Evolutionary conservation across 2,888 invertebrate genomes (phyloP), one percentile per base, ranked within the genome.

Genomic region (Listrodromus nycthemerus): DNA sequence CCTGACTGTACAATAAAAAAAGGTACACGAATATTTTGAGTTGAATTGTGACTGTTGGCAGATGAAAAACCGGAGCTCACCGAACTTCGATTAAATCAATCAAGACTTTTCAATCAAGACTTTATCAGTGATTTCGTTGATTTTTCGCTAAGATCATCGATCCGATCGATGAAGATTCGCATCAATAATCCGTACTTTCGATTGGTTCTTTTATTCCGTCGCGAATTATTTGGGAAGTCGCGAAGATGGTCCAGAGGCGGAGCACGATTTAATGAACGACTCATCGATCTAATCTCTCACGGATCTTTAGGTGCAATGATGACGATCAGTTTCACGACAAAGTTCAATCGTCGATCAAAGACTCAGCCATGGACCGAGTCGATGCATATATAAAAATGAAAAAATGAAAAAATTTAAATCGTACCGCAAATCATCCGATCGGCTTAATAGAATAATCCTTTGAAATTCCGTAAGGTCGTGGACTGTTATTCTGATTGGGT

Each of bases 201-300:
- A 10, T 52, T 13, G 63, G n/a, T 65, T 21, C 4, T 65, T 16
- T 52, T 45, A 6, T 13, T 27, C 71, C 69, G 30, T 50, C 13
- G 70, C 71, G 16, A 77, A 33, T 37, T n/a, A 71, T 13, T 1
- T 71, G 58, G 61, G 30, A 13, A 66, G 30, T 37, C 80, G 82
- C 80, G 77, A 75, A 81, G 71, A 81, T 30, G 85, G 83, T 37
- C 77, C 79, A n/a, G 80, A 80, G 50, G 73, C 78, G 19, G 75
- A 79, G 2, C 83, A 85, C 77, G 71, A 83, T 33, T 77, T 75
- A 21, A 77, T 33, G 4, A 66, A 71, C 19, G 58, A 74, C 16
- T 48, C 24, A 63, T 66, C 2, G 63, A 71, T 67, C 19, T 19
- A 16, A 19, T 50, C 5, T 78, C 78, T 8, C 24, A 16, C 16